Conservation (phyloP, 2,113 vertebrate species). For the Ammodytes marinus region DNA sequence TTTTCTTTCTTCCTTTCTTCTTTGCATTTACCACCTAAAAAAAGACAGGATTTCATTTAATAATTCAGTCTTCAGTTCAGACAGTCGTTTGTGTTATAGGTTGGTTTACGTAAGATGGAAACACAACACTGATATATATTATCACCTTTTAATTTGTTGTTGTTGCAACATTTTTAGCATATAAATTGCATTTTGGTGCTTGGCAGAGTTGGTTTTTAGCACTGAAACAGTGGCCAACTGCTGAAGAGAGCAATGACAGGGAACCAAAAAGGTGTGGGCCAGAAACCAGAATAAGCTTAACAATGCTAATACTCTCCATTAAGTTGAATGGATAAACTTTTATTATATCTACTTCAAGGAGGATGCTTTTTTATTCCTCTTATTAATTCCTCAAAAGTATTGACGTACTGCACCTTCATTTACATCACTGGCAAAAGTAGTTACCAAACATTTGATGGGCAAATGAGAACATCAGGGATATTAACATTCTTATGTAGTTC, state of each 20-base stretch:
- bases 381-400: too few species aligned
- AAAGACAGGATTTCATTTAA: conserved; percentile 5
- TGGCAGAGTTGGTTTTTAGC: neutral
- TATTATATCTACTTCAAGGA: too few species aligned
- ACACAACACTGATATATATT: neutral
- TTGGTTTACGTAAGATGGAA: neutral
- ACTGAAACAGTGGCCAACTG: neutral
- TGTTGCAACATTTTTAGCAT: neutral
- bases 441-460: too few species aligned
- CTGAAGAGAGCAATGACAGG: neutral
- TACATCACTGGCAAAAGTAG: too few species aligned
- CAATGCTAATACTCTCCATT: neutral
- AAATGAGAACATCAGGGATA: too few species aligned
- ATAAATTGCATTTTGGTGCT: neutral
- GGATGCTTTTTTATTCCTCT: too few species aligned
- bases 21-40: conserved; percentile 96
- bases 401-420: too few species aligned
- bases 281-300: neutral
- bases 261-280: neutral
- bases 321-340: neutral
- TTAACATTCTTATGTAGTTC: too few species aligned
- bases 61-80: neutral
- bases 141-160: neutral
- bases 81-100: neutral
- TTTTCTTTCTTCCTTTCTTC: conserved; percentile 99